Evolutionary conservation across 2,113 vertebrate species (phyloP), one percentile per base, ranked within the genome.

Genomic region (Rhodinocichla rosea): DNA sequence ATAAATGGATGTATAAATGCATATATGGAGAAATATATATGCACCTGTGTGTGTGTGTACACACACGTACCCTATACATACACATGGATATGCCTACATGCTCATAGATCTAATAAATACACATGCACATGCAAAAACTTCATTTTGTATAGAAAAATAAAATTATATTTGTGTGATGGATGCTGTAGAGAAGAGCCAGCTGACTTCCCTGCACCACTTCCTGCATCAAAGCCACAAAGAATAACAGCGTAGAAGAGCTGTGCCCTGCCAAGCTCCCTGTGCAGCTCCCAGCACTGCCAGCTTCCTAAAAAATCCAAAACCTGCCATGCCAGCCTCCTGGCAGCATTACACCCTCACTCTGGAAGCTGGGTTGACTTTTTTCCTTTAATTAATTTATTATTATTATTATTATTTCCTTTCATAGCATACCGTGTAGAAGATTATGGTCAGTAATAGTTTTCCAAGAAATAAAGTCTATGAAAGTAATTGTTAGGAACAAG

Each of bases 401-500:
- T 40, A 30, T 33, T 42, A 53, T 53, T 35, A 5, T 32, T 89
- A 74, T 65, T 74, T 52, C 16, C 64, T 90, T 90, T 47, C 53
- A 4, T 20, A 40, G 37, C 42, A 28, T 53, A 33, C 63, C 90
- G 78, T 32, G 69, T 33, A 59, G 77, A 87, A 20, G 78, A 30
- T 56, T 45, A 52, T 47, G 64, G 59, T 65, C 77, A 63, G 68
- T 88, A 75, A 81, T 40, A 75, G 82, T 82, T 88, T 92, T 90
- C 86, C 76, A 96, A 96, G 90, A 75, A 88, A 68, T 53, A 68
- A 87, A 86, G 67, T 52, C 76, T 39, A 10, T 65, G 83, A 90
- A 65, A 62, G 73, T 84, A 96, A 97, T 89, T 92, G 73, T 91
- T 63, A 45, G 55, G 76, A 45, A 47, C 89, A 67, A 67, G 77